Conservation (phyloP, 92 coral and sea anemone species). For the Zoanthus sansibaricus region DNA sequence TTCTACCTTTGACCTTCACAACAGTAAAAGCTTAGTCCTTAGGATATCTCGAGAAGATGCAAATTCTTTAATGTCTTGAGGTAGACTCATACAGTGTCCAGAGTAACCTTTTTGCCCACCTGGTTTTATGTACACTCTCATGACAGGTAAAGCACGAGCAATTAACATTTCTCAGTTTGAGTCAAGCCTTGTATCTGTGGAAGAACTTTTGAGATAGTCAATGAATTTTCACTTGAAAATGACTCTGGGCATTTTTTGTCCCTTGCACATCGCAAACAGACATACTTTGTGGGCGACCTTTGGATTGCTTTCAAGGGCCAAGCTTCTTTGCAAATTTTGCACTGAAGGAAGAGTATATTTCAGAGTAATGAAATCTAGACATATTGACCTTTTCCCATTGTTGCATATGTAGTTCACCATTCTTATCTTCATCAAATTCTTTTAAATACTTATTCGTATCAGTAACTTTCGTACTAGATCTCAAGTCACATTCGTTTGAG, state of each 20-base stretch:
- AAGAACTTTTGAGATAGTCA: slow-evolving; percentile 36
- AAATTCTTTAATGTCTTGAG: not conserved
- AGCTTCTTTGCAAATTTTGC: slow-evolving; percentile 62
- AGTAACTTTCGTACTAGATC: not conserved
- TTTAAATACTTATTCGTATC: not conserved
- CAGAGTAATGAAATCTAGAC: slow-evolving; percentile 44
- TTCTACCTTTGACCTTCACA: not conserved
- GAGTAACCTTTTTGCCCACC: not conserved
- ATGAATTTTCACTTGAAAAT: slow-evolving; percentile 44
- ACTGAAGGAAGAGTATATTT: slow-evolving; percentile 24
- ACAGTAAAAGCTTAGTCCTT: slow-evolving; percentile 40
- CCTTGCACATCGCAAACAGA: slow-evolving; percentile 59
- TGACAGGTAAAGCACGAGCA: slow-evolving; percentile 6
- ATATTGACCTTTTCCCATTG: slow-evolving; percentile 55
- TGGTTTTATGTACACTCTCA: not conserved
- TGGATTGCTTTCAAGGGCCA: slow-evolving; percentile 54
- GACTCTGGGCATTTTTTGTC: slow-evolving; percentile 55
- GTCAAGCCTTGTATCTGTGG: slow-evolving; percentile 3
- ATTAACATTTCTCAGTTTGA: slow-evolving; percentile 2
- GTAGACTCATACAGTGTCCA: slow-evolving; percentile 13
- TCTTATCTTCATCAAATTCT: not conserved
- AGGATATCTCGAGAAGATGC: slow-evolving; percentile 1
- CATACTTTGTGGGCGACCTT: slow-evolving; percentile 37
- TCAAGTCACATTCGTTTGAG: too few relatives aligned
- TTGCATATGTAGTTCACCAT: slow-evolving; percentile 45